These are phyloP conservation scores for Noctua pronuba DNA, from an alignment of 2,888 invertebrate species.

Conservation along the genomic window DNA sequence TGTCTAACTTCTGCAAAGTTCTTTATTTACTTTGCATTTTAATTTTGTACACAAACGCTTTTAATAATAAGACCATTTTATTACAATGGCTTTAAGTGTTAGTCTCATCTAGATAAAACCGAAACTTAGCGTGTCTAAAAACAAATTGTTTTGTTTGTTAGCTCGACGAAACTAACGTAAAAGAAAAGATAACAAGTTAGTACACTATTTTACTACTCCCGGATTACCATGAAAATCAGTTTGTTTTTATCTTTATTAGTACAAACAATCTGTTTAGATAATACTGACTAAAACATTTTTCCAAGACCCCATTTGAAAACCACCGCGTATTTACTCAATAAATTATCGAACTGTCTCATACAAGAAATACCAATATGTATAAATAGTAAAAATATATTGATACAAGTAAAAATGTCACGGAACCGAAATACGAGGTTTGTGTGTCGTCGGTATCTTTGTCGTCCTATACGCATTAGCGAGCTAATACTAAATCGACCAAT, in stretches of 20 bases:
- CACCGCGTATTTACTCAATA: constrained; percentile 54
- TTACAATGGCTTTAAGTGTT: constrained; percentile 3
- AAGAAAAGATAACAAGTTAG: constrained; percentile 51
- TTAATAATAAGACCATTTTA: constrained; percentile 30
- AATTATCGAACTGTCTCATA: constrained; percentile 46
- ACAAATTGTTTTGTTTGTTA: constrained; percentile 48
- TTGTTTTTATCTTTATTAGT: constrained; percentile 45
- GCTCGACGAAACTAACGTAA: constrained; percentile 34
- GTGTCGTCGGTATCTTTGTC: constrained; percentile 74
- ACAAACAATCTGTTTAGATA: constrained; percentile 25
- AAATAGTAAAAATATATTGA: constrained; percentile 64
- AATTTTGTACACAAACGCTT: neutral
- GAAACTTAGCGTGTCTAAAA: constrained; percentile 54
- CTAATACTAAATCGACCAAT: constrained; percentile 73
- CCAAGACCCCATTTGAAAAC: constrained; percentile 50
- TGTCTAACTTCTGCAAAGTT: neutral
- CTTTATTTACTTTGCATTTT: neutral
- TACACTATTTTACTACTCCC: constrained; percentile 21
- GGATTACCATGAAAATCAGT: constrained; percentile 41
- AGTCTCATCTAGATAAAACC: constrained; percentile 23
- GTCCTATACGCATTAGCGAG: constrained; percentile 77
- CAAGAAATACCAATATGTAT: constrained; percentile 62
- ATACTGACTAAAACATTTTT: constrained; percentile 24
- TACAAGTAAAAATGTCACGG: constrained; percentile 64
- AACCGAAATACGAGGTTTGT: constrained; percentile 50